Evolutionary conservation across 2,797 vertebrate species (phyloP).

Genomic region (Pseudochaenichthys georgianus): DNA sequence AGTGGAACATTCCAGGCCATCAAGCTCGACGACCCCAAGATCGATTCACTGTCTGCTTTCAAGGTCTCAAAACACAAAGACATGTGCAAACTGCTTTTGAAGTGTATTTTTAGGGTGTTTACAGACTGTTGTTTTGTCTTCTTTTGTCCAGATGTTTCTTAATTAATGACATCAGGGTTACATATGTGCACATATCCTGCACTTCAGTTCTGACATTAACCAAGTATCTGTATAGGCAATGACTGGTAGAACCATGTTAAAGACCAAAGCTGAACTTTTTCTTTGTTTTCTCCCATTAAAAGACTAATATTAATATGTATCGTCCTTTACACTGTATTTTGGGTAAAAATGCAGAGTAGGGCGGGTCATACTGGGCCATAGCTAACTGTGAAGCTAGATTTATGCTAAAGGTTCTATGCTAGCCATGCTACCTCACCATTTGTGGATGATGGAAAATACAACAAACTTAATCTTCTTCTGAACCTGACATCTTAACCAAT

Average conservation of each 20-base stretch:
- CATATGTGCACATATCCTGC: background rate
- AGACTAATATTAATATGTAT: background rate
- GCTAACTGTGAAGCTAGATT: too few species aligned
- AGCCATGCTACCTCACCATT: too few species aligned
- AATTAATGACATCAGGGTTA: slow-evolving; percentile 19
- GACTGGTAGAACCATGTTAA: background rate
- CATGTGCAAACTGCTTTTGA: slow-evolving; percentile 20
- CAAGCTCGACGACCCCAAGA: slow-evolving; percentile 90
- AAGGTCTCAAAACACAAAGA: slow-evolving; percentile 81
- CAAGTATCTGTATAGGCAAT: background rate
- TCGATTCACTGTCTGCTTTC: slow-evolving; percentile 93
- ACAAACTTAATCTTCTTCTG: too few species aligned
- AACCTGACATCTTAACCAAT: too few species aligned
- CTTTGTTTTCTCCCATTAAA: background rate
- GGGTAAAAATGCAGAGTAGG: too few species aligned
- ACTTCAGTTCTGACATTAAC: background rate
- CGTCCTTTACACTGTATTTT: too few species aligned
- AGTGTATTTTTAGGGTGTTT: slow-evolving; percentile 28
- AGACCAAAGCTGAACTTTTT: background rate
- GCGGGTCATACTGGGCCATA: too few species aligned
- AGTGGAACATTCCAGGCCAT: slow-evolving; percentile 96
- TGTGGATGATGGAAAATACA: too few species aligned
- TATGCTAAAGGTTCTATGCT: too few species aligned
- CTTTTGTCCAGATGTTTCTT: slow-evolving; percentile 29
- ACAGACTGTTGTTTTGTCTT: slow-evolving; percentile 25